Evolutionary conservation across 2,113 vertebrate species (phyloP).

Genomic region (Xenopus tropicalis): DNA sequence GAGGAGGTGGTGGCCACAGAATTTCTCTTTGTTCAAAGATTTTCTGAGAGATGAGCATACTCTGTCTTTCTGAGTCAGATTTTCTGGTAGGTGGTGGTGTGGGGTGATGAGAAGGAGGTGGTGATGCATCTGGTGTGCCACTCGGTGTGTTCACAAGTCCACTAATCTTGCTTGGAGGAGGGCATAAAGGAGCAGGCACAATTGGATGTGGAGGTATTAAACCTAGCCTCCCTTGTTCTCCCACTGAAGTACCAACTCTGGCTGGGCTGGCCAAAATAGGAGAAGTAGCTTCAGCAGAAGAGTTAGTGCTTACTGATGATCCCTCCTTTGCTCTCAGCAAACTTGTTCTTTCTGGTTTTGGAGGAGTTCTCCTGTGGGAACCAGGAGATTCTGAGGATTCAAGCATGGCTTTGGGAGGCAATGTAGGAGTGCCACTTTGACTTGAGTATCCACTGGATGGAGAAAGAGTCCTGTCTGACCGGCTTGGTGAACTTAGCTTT

Average conservation of each 20-base stretch:
- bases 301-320: conserved; percentile 81
- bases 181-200: conserved; percentile 79
- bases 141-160: not conserved
- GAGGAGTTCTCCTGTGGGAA: conserved; percentile 67
- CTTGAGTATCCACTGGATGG: conserved; percentile 97
- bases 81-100: conserved; percentile 79
- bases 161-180: conserved; percentile 76
- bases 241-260: conserved; percentile 22
- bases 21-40: conserved; percentile 53
- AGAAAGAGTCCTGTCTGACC: conserved; percentile 85
- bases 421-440: conserved; percentile 89
- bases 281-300: conserved; percentile 61
- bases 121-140: conserved; percentile 75
- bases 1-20: conserved; percentile 84
- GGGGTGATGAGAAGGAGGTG: conserved; percentile 80
- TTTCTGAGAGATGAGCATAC: conserved; percentile 37
- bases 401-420: conserved; percentile 73
- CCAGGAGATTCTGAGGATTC: conserved; percentile 68
- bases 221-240: conserved; percentile 58
- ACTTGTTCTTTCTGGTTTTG: conserved; percentile 74
- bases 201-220: conserved; percentile 86
- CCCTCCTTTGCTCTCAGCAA: conserved; percentile 73
- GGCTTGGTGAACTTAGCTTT: conserved; percentile 62
- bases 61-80: conserved; percentile 50
- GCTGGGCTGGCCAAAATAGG: conserved; percentile 7